Base-by-base conservation (phyloP, 2,113 vertebrate genomes). In the Engraulis encrasicolus region DNA sequence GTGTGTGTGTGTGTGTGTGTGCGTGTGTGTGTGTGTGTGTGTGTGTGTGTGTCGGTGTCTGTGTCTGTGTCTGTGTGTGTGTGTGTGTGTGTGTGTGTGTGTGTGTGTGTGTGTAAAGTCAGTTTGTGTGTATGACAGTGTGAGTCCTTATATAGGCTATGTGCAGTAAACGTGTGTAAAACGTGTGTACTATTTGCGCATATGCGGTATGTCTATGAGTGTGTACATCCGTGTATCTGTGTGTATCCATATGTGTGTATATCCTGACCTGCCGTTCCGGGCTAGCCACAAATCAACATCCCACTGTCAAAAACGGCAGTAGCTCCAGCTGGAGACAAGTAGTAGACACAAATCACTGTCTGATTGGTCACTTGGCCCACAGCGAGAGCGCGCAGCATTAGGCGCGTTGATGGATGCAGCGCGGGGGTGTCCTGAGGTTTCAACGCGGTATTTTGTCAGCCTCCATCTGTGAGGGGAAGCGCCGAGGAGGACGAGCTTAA, bases 321-420 rank as follows among this genome's bases (percentile, higher is more conserved):
- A 2, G 31, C 66, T 74, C 81, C 86, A 86, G 89, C 80, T 80
- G 80, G 54, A 71, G 40, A 31, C 38, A 79, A 45, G 84, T 82
- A 78, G 83, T n/a, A n/a, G n/a, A n/a, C 54, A 85, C 82, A 90
- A 88, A 92, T 90, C 82, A 92, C 88, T 80, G 86, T 74, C 83
- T 84, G 87, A 90, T 90, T 82, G 84, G 86, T 84, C 80, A 31
- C 37, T 36, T 78, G 66, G 66, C 58, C 66, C 66, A 6, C 27
- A 14, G 27, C 66, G n/a, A 14, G 66, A 36, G 27, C 27, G 12
- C n/a, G n/a, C n/a, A n/a, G n/a, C 66, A 74, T 74, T 74, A 74
- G 14, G 31, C 31, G n/a, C 14, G 66, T 31, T 74, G 66, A 74
- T 74, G 31, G 66, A 74, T 74, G 66, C 66, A 15, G 66, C 27